Evolutionary conservation across 1,140 invertebrate genomes (phyloP), one percentile per base, ranked within the genome.

Genomic region (Apolygus lucorum): DNA sequence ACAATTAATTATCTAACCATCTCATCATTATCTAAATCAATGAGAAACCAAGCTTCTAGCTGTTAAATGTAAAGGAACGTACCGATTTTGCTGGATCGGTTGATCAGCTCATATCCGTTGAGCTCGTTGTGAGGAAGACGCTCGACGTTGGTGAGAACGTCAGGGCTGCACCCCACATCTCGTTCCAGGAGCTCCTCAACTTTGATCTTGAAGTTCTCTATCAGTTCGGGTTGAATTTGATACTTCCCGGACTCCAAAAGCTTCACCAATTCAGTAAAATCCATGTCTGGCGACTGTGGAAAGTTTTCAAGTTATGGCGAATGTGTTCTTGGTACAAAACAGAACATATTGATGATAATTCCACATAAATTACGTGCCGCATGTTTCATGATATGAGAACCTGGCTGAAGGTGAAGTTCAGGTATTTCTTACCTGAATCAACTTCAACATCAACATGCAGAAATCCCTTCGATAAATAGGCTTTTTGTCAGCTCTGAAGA

Each of bases 141-240:
- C 28, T 79, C 79, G 54, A 86, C 73, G 74, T 77, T 81, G 71
- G 84, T 82, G 69, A 87, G 82, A 64, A 87, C 81, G 76, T 90
- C 86, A 71, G 88, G 80, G 1, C 90, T 73, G 22, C 80, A 80
- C 65, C 85, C 83, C 0, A 88, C 80, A 68, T 86, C 84, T 72
- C 82, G 80, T 13, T 77, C 74, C 65, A 80, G 79, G 29, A 88
- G 73, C 52, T 81, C 75, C 4, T 81, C 75, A 70, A 89, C 79
- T 54, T 84, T 81, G 26, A 78, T 76, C 73, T 84, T 80, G 68
- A 87, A 83, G 17, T 81, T 77, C 67, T 79, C 75, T 2, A 83
- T 76, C 72, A 84, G 80, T 17, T 78, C 67, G 2, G 78, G 76
- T 68, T 82, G 77, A 65, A 89, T 73, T 34, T 80, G 75, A 73